A percentile compares a stretch with the other conserved stretches of the same genome.
Conservation (phyloP, 2,888 invertebrate species). For the Idaea dimidiata region DNA sequence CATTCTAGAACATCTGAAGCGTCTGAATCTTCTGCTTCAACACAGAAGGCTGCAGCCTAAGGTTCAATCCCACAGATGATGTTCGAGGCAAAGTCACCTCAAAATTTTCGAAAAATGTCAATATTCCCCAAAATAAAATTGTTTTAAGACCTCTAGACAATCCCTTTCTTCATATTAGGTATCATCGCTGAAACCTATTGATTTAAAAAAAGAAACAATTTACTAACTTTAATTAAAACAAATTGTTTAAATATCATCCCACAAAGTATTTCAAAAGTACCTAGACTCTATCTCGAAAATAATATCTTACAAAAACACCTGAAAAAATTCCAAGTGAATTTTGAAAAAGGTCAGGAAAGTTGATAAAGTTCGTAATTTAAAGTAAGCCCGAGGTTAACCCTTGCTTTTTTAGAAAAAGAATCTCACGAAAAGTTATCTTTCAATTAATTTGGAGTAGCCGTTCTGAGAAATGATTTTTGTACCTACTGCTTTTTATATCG, state of each 20-base stretch:
- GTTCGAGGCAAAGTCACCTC: too few species aligned
- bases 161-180: too few species aligned
- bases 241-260: background rate
- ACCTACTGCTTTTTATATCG: conserved; percentile 23
- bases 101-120: too few species aligned
- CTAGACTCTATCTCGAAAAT: conserved; percentile 10
- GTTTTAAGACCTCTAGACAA: too few species aligned
- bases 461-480: conserved; percentile 36
- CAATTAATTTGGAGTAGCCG: conserved; percentile 57
- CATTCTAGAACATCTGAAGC: too few species aligned
- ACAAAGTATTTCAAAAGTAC: background rate
- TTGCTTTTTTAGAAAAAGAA: conserved; percentile 60
- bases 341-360: conserved; percentile 38
- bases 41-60: too few species aligned
- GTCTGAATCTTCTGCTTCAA: too few species aligned
- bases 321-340: conserved; percentile 23
- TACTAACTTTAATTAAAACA: background rate
- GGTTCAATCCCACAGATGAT: too few species aligned
- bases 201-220: conserved; percentile 2
- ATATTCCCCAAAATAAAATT: too few species aligned
- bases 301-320: conserved; percentile 30
- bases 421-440: conserved; percentile 65
- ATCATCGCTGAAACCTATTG: too few species aligned
- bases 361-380: conserved; percentile 52
- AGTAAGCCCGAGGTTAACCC: conserved; percentile 61